Evolutionary conservation across 2,888 invertebrate genomes (phyloP).

Genomic region (Melitaea athalia): DNA sequence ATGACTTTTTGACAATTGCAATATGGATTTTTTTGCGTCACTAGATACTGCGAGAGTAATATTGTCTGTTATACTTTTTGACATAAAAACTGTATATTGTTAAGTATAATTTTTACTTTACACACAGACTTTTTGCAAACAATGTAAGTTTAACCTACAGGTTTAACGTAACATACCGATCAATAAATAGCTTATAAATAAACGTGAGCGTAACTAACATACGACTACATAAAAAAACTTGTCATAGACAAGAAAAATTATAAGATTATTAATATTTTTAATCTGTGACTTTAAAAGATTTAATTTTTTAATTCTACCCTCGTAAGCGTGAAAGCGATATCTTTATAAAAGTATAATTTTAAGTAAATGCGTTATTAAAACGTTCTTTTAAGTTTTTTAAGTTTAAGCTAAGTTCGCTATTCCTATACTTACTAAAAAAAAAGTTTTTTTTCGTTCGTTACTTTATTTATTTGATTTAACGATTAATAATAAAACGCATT

Average conservation of each 20-base stretch:
- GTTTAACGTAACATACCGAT: conserved; percentile 15
- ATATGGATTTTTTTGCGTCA: too few species aligned
- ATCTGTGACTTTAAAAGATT: conserved; percentile 1
- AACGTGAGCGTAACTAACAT: conserved; percentile 1
- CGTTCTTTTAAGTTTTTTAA: too few species aligned
- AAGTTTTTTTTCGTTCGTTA: too few species aligned
- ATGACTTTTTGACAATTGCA: too few species aligned
- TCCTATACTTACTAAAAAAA: too few species aligned
- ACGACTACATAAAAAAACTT: background rate
- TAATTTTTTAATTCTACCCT: background rate
- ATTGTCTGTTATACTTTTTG: too few species aligned
- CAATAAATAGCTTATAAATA: conserved; percentile 9
- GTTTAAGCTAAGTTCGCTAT: too few species aligned
- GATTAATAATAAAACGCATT: too few species aligned
- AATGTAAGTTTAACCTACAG: conserved; percentile 19
- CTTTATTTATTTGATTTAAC: too few species aligned
- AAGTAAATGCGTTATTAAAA: too few species aligned
- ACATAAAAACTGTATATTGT: too few species aligned
- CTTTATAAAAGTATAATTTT: background rate
- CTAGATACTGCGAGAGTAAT: too few species aligned
- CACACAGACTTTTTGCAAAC: conserved; percentile 15
- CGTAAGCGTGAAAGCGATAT: background rate
- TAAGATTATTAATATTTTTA: background rate
- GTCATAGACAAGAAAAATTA: conserved; percentile 5
- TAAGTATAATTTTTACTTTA: background rate